phyloP scores from a whole-genome alignment of 1,140 invertebrate genomes.

The Lepidurus couesii region DNA sequence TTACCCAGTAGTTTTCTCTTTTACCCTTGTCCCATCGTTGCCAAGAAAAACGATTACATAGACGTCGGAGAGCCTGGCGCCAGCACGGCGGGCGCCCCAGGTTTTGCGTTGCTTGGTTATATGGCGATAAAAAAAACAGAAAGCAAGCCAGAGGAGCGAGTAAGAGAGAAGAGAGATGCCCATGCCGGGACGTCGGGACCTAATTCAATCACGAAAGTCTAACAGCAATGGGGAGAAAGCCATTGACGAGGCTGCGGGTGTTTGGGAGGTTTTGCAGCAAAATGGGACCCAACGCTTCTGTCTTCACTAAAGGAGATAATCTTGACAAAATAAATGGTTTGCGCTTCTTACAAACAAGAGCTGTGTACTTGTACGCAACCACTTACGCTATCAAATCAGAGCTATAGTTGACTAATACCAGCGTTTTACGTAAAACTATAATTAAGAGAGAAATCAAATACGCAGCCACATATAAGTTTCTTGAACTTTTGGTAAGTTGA shows the following conservation, averaged over 20 bases:
- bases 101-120: conserved; percentile 12
- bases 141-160: background rate
- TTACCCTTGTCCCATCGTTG: background rate
- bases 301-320: conserved; percentile 15
- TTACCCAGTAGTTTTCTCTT: background rate
- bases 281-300: background rate
- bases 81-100: background rate
- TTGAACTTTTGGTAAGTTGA: too few relatives aligned
- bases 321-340: conserved; percentile 9
- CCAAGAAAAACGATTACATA: conserved; percentile 14
- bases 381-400: conserved; percentile 4
- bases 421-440: background rate
- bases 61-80: background rate
- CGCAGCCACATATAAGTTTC: background rate
- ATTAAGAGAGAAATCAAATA: background rate
- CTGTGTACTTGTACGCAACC: background rate
- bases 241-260: conserved; percentile 5
- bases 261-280: conserved; percentile 1
- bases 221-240: conserved; percentile 11
- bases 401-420: background rate
- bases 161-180: background rate
- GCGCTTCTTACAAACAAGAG: background rate
- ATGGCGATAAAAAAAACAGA: background rate
- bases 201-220: conserved; percentile 15
- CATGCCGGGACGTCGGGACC: conserved; percentile 14